Evolutionary conservation across 2,888 invertebrate species (phyloP).

Genomic region (Lypha dubia): DNA sequence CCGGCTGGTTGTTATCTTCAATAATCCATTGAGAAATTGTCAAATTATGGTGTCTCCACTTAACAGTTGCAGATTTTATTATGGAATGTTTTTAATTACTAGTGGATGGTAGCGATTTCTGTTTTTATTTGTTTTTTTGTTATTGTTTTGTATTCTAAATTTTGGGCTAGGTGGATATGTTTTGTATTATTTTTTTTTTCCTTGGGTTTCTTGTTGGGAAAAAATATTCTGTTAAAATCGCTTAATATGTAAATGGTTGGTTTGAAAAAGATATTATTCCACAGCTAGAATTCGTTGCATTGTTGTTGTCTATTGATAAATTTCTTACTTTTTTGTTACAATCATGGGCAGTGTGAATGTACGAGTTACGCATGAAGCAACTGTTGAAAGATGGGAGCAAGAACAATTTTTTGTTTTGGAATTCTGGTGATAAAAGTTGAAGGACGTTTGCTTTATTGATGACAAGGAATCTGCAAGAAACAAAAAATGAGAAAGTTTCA

Average conservation of each 20-base stretch:
- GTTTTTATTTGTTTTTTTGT: not conserved
- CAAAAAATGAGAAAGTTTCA: not conserved
- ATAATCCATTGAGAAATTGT: not conserved
- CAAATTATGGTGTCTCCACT: not conserved
- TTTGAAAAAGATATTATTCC: conserved; percentile 28
- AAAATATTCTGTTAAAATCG: conserved; percentile 9
- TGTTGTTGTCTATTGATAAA: conserved; percentile 25
- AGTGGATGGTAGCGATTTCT: conserved; percentile 46
- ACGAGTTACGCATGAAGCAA: not conserved
- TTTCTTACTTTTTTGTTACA: not conserved
- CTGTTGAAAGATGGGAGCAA: not conserved
- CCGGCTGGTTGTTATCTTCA: conserved; percentile 20
- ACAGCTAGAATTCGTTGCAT: conserved; percentile 67
- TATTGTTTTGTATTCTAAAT: not conserved
- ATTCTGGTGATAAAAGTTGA: not conserved
- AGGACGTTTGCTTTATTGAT: not conserved
- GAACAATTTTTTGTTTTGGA: not conserved
- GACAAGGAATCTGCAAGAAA: conserved; percentile 40
- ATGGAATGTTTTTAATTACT: conserved; percentile 42
- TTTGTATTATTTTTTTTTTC: not conserved
- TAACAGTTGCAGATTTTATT: not conserved
- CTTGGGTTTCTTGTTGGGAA: not conserved
- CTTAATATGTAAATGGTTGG: not conserved
- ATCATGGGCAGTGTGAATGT: conserved; percentile 38
- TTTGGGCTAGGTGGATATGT: conserved; percentile 55